phyloP scores from a whole-genome alignment of 2,888 invertebrate species.

The Crioceris asparagi region DNA sequence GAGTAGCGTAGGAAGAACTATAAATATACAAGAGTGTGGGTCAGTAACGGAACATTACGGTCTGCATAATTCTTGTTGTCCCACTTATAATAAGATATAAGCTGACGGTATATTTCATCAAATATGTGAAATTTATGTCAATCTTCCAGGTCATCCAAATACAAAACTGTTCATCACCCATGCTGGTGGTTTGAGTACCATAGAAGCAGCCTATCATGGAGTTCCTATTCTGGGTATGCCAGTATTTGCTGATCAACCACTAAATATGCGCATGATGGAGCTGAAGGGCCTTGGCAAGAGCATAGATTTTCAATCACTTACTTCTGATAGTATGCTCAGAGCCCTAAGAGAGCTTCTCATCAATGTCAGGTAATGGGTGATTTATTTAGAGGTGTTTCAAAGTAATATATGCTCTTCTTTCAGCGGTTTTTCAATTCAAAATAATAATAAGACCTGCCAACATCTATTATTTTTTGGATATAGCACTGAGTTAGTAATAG shows the following conservation, averaged over 20 bases:
- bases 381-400: neutral
- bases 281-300: constrained; percentile 21
- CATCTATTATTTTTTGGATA: too few species aligned
- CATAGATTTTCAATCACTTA: constrained; percentile 20
- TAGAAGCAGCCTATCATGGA: constrained; percentile 20
- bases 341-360: constrained; percentile 19
- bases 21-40: too few species aligned
- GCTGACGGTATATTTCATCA: too few species aligned
- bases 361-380: constrained; percentile 20
- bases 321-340: constrained; percentile 15
- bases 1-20: too few species aligned
- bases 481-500: too few species aligned
- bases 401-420: neutral
- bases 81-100: too few species aligned
- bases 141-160: constrained; percentile 17
- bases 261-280: constrained; percentile 25
- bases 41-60: too few species aligned
- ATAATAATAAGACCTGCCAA: too few species aligned
- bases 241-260: constrained; percentile 21
- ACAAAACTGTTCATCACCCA: constrained; percentile 20
- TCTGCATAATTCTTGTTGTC: too few species aligned
- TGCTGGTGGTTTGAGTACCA: constrained; percentile 21
- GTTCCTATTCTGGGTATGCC: constrained; percentile 22
- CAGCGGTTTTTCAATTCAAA: too few species aligned
- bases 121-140: too few species aligned